These are phyloP conservation scores for Digitonthophagus gazella DNA, from an alignment of 2,888 invertebrate genomes.

Conservation along the genomic window DNA sequence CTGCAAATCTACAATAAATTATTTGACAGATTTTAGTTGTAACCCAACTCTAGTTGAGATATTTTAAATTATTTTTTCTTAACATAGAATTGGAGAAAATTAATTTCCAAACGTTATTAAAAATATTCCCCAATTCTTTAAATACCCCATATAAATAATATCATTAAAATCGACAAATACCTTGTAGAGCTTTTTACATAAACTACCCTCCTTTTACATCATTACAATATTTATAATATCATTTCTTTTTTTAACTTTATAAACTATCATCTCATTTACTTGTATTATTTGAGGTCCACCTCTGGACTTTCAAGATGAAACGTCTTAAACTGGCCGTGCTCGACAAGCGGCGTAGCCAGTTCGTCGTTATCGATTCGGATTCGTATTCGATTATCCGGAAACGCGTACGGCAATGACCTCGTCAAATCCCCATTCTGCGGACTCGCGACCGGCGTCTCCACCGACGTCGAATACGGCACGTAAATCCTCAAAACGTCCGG, in stretches of 20 bases:
- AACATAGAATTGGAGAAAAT: no score
- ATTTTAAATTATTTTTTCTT: no score
- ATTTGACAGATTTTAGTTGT: no score
- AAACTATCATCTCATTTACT: not conserved
- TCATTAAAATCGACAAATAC: no score
- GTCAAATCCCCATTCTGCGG: conserved; percentile 52
- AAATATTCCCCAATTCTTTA: no score
- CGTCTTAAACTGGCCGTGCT: conserved; percentile 56
- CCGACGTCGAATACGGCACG: conserved; percentile 70
- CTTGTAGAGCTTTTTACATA: no score
- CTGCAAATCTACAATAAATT: no score
- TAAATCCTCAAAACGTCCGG: conserved; percentile 77
- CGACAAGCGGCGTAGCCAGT: conserved; percentile 63
- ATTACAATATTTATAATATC: not conserved
- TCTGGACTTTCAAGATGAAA: conserved; percentile 48
- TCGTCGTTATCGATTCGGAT: conserved; percentile 71
- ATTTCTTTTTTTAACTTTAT: conserved; percentile 1
- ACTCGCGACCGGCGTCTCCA: conserved; percentile 53
- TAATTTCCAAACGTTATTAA: no score
- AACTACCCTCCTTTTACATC: no score
- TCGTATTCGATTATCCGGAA: conserved; percentile 68
- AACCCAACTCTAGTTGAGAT: no score
- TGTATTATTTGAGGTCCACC: conserved; percentile 43
- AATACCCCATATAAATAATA: no score
- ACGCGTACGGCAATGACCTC: conserved; percentile 55